Percentiles rank a stretch among this genome's conserved stretches.
Conservation (phyloP, 2,888 invertebrate species). For the Trachelus troglodyta region DNA sequence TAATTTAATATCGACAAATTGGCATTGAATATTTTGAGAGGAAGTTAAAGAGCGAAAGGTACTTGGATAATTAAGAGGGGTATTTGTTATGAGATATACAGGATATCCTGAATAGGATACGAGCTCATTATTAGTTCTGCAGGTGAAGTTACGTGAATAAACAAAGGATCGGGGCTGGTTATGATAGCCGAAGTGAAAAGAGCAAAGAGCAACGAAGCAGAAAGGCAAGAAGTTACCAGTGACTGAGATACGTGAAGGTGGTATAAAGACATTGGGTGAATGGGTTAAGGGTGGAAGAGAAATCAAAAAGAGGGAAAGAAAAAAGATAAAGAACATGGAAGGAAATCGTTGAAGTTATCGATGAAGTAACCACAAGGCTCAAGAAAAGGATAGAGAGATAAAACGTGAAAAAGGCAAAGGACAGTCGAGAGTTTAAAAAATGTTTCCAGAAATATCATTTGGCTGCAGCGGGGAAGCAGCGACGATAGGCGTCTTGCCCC, state of each 20-base stretch:
- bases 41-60: neutral
- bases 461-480: neutral
- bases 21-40: neutral
- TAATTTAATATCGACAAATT: neutral
- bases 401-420: neutral
- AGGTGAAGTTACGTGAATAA: neutral
- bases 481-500: neutral
- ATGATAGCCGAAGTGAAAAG: neutral
- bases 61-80: neutral
- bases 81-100: neutral
- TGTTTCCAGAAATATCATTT: neutral
- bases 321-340: neutral
- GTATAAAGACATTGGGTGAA: neutral
- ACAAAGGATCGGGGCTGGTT: neutral
- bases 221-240: neutral
- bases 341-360: neutral
- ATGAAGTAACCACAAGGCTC: neutral
- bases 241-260: neutral
- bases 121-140: neutral
- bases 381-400: neutral
- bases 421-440: neutral
- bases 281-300: neutral
- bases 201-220: neutral
- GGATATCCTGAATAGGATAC: neutral
- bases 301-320: neutral